A percentile compares a stretch with the other conserved stretches of the same genome.
Evolutionary conservation across 2,888 invertebrate genomes (phyloP).

Genomic region (Ptycholaimellus sp.): DNA sequence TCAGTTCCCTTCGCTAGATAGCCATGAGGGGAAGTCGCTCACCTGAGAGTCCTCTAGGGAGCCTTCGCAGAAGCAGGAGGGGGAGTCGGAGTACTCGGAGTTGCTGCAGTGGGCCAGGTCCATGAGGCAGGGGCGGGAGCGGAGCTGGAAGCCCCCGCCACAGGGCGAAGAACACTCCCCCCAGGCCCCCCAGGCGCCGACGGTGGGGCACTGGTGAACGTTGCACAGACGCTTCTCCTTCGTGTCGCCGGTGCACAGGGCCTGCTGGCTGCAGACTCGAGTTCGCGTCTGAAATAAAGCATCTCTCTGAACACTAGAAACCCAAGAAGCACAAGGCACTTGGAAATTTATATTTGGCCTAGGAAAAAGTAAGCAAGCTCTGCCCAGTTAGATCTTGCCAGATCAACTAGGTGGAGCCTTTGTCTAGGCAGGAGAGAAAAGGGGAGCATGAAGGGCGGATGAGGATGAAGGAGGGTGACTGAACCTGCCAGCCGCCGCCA

Average conservation of each 20-base stretch:
- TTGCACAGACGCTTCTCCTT: not conserved
- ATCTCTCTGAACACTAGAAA: too few species aligned
- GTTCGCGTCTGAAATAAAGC: too few species aligned
- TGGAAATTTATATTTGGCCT: too few species aligned
- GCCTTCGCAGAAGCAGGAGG: not conserved
- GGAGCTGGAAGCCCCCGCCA: not conserved
- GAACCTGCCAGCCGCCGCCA: conserved; percentile 1
- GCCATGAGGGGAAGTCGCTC: not conserved
- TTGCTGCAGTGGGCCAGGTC: not conserved
- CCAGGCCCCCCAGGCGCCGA: not conserved
- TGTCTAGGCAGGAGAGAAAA: too few species aligned
- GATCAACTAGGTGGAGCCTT: too few species aligned
- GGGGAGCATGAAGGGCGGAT: too few species aligned
- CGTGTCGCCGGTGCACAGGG: not conserved
- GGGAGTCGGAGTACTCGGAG: too few species aligned
- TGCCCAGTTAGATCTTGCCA: too few species aligned
- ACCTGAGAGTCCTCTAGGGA: not conserved
- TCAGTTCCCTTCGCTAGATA: too few species aligned
- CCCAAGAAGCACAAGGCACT: too few species aligned
- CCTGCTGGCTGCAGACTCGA: not conserved
- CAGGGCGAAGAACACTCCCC: not conserved
- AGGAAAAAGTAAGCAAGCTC: too few species aligned
- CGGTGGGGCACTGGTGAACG: not conserved
- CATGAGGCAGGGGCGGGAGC: not conserved
- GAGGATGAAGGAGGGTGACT: too few species aligned